These are phyloP conservation scores for Diachrysia chrysitis DNA, from an alignment of 2,888 invertebrate species.

Conservation along the genomic window DNA sequence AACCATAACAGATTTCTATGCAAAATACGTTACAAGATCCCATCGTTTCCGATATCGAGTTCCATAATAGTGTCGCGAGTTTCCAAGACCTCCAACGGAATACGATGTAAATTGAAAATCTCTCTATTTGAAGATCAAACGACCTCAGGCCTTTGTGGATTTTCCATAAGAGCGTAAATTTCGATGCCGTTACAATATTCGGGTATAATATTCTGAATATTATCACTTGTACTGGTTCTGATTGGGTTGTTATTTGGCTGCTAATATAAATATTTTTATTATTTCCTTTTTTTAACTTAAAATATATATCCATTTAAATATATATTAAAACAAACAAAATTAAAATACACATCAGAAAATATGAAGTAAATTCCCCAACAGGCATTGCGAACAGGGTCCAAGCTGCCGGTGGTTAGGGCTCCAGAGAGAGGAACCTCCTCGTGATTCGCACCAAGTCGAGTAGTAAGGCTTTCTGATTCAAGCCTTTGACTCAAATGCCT, in stretches of 20 bases:
- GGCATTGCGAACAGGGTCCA: too few species aligned
- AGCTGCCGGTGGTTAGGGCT: too few species aligned
- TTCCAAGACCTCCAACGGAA: constrained; percentile 60
- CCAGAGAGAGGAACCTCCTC: too few species aligned
- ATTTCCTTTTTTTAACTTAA: too few species aligned
- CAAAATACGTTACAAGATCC: constrained; percentile 17
- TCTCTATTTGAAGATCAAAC: constrained; percentile 84
- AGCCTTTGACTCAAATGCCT: too few species aligned
- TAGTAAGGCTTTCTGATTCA: too few species aligned
- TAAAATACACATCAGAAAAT: too few species aligned
- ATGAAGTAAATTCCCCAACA: too few species aligned
- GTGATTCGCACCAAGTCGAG: too few species aligned
- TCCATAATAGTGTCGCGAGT: constrained; percentile 50
- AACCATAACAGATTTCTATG: constrained; percentile 5
- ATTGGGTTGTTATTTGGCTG: constrained; percentile 21
- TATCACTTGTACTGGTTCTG: constrained; percentile 34
- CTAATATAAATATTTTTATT: constrained; percentile 1
- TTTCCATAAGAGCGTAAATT: constrained; percentile 65
- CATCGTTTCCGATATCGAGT: constrained; percentile 36
- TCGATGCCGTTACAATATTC: constrained; percentile 61
- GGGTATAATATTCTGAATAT: constrained; percentile 51
- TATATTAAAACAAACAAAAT: too few species aligned
- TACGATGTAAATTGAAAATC: constrained; percentile 86
- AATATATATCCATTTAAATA: too few species aligned
- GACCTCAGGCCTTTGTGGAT: constrained; percentile 75